Conservation (phyloP, 2,797 vertebrate genomes). For the Brachyrhaphis roseni region DNA sequence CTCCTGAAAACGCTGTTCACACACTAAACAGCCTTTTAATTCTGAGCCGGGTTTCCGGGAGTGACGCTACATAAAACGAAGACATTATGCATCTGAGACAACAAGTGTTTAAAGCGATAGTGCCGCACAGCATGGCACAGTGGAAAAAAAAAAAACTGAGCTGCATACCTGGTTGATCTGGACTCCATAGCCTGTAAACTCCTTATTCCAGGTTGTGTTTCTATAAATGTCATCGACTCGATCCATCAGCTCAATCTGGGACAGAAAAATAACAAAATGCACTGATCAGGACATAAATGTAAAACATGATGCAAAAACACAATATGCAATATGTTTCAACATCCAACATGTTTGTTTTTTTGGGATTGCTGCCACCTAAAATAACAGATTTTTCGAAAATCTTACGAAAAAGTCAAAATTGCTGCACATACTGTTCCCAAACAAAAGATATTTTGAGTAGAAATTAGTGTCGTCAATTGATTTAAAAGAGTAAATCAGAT, state of each 20-base stretch:
- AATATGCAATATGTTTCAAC: too few relatives aligned
- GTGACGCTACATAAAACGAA: slow-evolving; percentile 27
- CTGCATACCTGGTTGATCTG: slow-evolving; percentile 94
- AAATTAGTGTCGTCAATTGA: too few relatives aligned
- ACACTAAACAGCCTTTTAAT: slow-evolving; percentile 31
- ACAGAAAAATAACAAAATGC: slow-evolving; percentile 1
- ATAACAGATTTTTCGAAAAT: too few relatives aligned
- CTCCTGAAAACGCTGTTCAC: slow-evolving; percentile 34
- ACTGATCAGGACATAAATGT: neutral
- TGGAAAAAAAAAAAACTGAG: neutral
- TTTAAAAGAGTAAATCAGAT: too few relatives aligned
- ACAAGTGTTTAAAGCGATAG: neutral
- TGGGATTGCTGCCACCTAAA: too few relatives aligned
- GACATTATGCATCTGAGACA: neutral
- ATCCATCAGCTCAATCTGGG: slow-evolving; percentile 96
- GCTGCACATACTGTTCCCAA: too few relatives aligned
- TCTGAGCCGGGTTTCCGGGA: slow-evolving; percentile 35
- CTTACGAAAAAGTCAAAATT: too few relatives aligned
- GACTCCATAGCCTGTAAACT: slow-evolving; percentile 90
- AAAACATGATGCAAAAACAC: too few relatives aligned
- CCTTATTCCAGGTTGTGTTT: slow-evolving; percentile 93
- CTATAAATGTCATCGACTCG: slow-evolving; percentile 98
- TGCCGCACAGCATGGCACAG: neutral
- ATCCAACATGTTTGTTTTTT: too few relatives aligned
- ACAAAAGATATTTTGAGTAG: too few relatives aligned